phyloP scores from a whole-genome alignment of 2,797 vertebrate genomes.

The Danio choprae region DNA sequence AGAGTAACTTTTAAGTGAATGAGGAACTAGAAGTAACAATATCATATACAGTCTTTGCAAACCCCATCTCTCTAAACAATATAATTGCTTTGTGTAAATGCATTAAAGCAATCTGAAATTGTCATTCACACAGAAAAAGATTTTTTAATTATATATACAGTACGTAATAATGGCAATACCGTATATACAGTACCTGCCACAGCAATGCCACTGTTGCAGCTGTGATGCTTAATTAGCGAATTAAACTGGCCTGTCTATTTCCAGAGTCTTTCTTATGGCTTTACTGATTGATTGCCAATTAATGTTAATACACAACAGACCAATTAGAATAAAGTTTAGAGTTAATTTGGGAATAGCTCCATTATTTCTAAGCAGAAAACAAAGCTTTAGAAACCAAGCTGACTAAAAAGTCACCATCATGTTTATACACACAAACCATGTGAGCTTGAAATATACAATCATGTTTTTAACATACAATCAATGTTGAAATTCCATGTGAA shows the following conservation, averaged over 20 bases:
- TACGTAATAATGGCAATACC: background rate
- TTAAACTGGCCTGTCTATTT: background rate
- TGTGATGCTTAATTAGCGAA: background rate
- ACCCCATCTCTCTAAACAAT: background rate
- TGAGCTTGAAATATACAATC: too few species aligned
- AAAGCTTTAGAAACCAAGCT: background rate
- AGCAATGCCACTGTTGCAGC: background rate
- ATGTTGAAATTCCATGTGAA: too few species aligned
- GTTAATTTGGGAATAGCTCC: background rate
- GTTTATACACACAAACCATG: too few species aligned
- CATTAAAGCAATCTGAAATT: background rate
- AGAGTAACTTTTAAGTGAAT: conserved; percentile 7
- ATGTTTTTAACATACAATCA: too few species aligned
- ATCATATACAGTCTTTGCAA: background rate
- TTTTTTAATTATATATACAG: background rate
- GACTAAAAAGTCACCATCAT: background rate
- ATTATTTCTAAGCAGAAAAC: background rate
- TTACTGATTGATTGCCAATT: background rate
- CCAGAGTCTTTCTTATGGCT: background rate
- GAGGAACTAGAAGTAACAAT: background rate
- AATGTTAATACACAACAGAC: background rate
- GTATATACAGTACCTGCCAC: background rate
- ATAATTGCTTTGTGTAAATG: conserved; percentile 1
- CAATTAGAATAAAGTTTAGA: background rate
- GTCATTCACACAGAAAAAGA: background rate